Evolutionary conservation across 2,797 vertebrate species (phyloP).

Genomic region (Okamejei kenojei): DNA sequence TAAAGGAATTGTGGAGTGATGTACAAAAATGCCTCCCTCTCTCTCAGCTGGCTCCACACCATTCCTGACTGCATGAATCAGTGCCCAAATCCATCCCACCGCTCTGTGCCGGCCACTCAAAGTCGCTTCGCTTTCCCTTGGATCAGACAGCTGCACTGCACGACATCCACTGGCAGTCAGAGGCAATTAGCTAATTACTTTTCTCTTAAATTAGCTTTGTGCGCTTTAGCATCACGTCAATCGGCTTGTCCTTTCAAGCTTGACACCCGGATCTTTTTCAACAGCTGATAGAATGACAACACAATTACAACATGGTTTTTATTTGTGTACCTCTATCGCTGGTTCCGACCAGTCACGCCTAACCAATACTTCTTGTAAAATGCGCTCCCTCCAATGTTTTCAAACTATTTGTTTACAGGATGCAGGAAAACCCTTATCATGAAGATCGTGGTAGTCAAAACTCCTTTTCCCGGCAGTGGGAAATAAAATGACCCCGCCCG

Average conservation of each 20-base stretch:
- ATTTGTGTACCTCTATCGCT: not conserved
- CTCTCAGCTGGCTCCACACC: constrained; percentile 48
- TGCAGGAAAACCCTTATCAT: not conserved
- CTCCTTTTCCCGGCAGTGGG: not conserved
- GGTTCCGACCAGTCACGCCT: not conserved
- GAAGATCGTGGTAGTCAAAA: not conserved
- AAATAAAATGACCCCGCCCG: not conserved
- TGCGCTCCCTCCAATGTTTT: not conserved
- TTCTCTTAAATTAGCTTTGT: constrained; percentile 48
- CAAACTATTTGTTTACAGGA: not conserved
- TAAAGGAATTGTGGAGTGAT: constrained; percentile 40
- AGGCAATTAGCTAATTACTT: constrained; percentile 46
- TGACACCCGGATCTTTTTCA: constrained; percentile 23
- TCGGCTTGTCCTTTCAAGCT: constrained; percentile 31
- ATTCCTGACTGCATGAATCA: constrained; percentile 50
- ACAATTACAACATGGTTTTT: not conserved
- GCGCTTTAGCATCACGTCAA: constrained; percentile 41
- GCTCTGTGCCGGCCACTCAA: constrained; percentile 34
- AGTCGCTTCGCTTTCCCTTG: constrained; percentile 33
- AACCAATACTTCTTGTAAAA: not conserved
- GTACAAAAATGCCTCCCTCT: constrained; percentile 44
- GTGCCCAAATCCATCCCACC: constrained; percentile 55
- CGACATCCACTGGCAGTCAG: constrained; percentile 46
- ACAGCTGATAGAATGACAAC: constrained; percentile 27
- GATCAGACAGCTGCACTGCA: constrained; percentile 46